Conservation (phyloP, 30 jellyfish, hydroid and myxozoan genomes). For the Hydractinia echinata region DNA sequence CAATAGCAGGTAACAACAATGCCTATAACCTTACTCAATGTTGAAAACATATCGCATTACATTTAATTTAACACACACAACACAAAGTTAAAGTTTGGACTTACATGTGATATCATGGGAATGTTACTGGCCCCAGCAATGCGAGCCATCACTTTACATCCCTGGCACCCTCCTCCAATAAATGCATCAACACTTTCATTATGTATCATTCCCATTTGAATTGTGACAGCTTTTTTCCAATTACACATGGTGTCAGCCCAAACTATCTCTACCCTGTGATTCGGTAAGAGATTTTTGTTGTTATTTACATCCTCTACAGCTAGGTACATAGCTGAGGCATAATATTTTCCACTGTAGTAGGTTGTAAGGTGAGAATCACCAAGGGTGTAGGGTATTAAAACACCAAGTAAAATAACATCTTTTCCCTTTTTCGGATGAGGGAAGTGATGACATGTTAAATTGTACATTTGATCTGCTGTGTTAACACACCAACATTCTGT, state of each 20-base stretch:
- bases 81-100: slow-evolving; percentile 6
- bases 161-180: slow-evolving; percentile 87
- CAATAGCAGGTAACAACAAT: too few species aligned
- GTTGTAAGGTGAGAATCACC: slow-evolving; percentile 55
- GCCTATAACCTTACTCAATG: too few species aligned
- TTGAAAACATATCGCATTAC: too few species aligned
- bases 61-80: too few species aligned
- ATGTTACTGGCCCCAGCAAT: slow-evolving; percentile 79
- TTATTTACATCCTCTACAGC: slow-evolving; percentile 80
- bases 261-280: slow-evolving; percentile 44
- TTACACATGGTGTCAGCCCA: slow-evolving; percentile 89
- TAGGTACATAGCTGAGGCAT: slow-evolving; percentile 77
- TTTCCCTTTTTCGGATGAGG: slow-evolving; percentile 23
- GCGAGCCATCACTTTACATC: slow-evolving; percentile 69
- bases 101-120: slow-evolving; percentile 93
- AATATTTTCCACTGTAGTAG: slow-evolving; percentile 70
- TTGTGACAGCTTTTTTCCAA: slow-evolving; percentile 46
- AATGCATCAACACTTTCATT: slow-evolving; percentile 72
- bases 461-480: slow-evolving; percentile 7
- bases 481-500: not conserved
- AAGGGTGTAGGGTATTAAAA: slow-evolving; percentile 70
- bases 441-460: slow-evolving; percentile 23
- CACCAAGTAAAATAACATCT: slow-evolving; percentile 63
- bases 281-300: slow-evolving; percentile 46
- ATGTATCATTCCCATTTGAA: slow-evolving; percentile 46